Evolutionary conservation across 2,888 invertebrate species (phyloP).

Genomic region (Temnothorax unifasciatus): DNA sequence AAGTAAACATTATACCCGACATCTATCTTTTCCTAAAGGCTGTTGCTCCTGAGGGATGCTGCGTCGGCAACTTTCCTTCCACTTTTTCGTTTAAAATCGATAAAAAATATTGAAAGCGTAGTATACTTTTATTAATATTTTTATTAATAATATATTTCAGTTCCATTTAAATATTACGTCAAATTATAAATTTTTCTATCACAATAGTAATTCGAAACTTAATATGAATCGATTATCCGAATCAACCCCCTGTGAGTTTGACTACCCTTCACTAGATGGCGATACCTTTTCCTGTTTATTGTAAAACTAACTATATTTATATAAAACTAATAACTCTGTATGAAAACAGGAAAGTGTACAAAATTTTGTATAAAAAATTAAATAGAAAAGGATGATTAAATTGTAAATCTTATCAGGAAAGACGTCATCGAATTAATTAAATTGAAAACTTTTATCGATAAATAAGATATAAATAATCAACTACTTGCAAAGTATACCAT

Average conservation of each 20-base stretch:
- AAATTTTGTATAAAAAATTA: neutral
- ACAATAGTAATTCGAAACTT: neutral
- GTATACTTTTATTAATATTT: neutral
- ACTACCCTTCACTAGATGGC: conserved; percentile 27
- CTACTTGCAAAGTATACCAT: neutral
- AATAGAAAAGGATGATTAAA: neutral
- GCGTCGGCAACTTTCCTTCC: conserved; percentile 32
- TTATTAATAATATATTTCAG: neutral
- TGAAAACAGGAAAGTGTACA: neutral
- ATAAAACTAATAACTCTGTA: conserved; percentile 1
- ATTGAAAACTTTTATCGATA: neutral
- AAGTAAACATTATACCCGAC: conserved; percentile 4
- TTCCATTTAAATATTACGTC: neutral
- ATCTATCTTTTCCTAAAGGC: conserved; percentile 13
- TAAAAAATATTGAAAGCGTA: neutral
- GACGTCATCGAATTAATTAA: neutral
- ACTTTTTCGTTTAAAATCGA: neutral
- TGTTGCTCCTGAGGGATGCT: neutral
- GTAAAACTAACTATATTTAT: neutral
- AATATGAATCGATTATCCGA: conserved; percentile 10
- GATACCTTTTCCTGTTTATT: neutral
- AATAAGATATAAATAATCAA: neutral
- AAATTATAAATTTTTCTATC: neutral
- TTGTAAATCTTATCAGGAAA: neutral
- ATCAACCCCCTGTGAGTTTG: neutral